Evolutionary conservation across 2,888 invertebrate genomes (phyloP).

Genomic region (Mellilla xanthometata): DNA sequence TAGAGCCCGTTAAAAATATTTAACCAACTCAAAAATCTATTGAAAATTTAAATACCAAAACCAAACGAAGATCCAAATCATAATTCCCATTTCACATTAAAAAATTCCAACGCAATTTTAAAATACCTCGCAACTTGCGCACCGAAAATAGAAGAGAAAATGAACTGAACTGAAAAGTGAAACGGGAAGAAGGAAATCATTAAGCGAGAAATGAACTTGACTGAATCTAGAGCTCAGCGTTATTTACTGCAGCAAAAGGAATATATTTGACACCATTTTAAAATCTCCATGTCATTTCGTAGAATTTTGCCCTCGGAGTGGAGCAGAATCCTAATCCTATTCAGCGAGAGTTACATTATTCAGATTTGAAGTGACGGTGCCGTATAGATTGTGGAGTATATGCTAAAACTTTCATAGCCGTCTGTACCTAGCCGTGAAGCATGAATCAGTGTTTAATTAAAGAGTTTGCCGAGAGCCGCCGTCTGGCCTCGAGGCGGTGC

Average conservation of each 20-base stretch:
- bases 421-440: conserved; percentile 16
- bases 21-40: neutral
- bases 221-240: conserved; percentile 25
- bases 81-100: conserved; percentile 11
- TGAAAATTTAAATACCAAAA: neutral
- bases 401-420: conserved; percentile 21
- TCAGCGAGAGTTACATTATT: conserved; percentile 18
- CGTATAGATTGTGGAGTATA: conserved; percentile 5
- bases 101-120: conserved; percentile 13
- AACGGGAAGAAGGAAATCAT: conserved; percentile 36
- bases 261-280: conserved; percentile 21
- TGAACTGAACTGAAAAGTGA: conserved; percentile 30
- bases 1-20: no score
- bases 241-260: conserved; percentile 19
- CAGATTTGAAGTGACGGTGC: conserved; percentile 5
- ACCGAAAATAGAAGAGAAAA: conserved; percentile 30
- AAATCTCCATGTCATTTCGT: conserved; percentile 15
- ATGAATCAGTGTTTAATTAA: conserved; percentile 31
- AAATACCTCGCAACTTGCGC: conserved; percentile 26
- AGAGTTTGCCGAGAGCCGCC: conserved; percentile 28
- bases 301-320: conserved; percentile 5
- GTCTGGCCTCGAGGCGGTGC: conserved; percentile 48
- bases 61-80: neutral
- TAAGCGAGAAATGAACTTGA: conserved; percentile 33
- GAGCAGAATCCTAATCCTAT: conserved; percentile 13